Evolutionary conservation across 2,888 invertebrate genomes (phyloP).

Genomic region (Epiblema foenella): DNA sequence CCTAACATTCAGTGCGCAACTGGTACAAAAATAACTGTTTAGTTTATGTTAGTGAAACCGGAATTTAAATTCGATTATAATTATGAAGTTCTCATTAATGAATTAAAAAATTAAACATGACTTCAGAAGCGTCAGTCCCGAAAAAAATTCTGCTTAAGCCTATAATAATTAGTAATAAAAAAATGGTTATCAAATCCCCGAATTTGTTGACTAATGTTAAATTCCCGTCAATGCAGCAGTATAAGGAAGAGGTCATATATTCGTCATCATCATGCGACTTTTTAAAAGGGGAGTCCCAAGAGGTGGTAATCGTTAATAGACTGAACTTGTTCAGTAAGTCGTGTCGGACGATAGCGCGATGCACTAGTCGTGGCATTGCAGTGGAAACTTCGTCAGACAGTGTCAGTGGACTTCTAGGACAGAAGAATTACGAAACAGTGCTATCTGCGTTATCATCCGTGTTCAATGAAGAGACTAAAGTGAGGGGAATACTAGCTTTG

Average conservation of each 20-base stretch:
- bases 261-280: conserved; percentile 59
- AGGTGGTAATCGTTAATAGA: conserved; percentile 58
- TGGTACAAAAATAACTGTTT: neutral
- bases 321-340: conserved; percentile 55
- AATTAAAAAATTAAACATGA: conserved; percentile 6
- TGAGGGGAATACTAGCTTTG: conserved; percentile 65
- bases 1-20: conserved; percentile 13
- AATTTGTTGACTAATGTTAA: conserved; percentile 19
- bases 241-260: conserved; percentile 61
- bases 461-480: conserved; percentile 64
- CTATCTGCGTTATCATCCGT: conserved; percentile 68
- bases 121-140: neutral
- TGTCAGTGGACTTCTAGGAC: conserved; percentile 66
- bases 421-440: conserved; percentile 66
- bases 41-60: neutral
- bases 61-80: conserved; percentile 1
- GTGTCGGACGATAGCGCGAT: conserved; percentile 63
- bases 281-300: conserved; percentile 59
- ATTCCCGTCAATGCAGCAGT: conserved; percentile 33
- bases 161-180: conserved; percentile 41
- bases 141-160: conserved; percentile 37
- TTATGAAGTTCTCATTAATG: neutral
- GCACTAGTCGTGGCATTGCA: conserved; percentile 45
- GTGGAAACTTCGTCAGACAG: conserved; percentile 64
- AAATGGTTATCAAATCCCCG: conserved; percentile 38